Evolutionary conservation across 2,888 invertebrate genomes (phyloP).

Genomic region (Eulithis testata): DNA sequence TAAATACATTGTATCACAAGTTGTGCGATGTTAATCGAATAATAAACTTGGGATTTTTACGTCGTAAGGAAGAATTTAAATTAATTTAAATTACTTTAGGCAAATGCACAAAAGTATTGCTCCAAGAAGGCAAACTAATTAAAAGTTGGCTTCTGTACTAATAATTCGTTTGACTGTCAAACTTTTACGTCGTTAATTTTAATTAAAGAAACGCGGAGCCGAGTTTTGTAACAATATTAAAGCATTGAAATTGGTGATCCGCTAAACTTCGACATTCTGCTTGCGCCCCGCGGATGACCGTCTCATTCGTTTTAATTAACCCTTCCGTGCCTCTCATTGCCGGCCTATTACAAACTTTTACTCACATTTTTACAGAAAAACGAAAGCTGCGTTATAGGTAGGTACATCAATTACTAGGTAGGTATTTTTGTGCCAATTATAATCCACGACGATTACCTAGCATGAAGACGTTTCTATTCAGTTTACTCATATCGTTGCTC

Average conservation of each 20-base stretch:
- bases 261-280: slow-evolving; percentile 80
- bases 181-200: slow-evolving; percentile 84
- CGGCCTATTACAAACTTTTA: slow-evolving; percentile 67
- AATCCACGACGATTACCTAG: neutral
- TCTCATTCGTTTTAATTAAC: slow-evolving; percentile 82
- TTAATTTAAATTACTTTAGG: slow-evolving; percentile 76
- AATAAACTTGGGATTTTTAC: slow-evolving; percentile 49
- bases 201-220: slow-evolving; percentile 82
- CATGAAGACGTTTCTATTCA: neutral
- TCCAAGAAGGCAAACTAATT: slow-evolving; percentile 80
- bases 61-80: slow-evolving; percentile 69
- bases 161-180: slow-evolving; percentile 85
- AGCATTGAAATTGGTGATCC: slow-evolving; percentile 83
- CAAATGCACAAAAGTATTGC: slow-evolving; percentile 81
- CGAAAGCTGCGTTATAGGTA: slow-evolving; percentile 58
- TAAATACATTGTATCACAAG: slow-evolving; percentile 34
- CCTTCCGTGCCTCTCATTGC: slow-evolving; percentile 71
- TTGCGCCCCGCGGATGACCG: slow-evolving; percentile 68
- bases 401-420: slow-evolving; percentile 67
- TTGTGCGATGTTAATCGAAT: slow-evolving; percentile 43
- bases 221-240: slow-evolving; percentile 83
- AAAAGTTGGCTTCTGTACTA: slow-evolving; percentile 83
- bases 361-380: slow-evolving; percentile 56
- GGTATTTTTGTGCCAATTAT: neutral
- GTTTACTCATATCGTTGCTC: neutral